phyloP scores from a whole-genome alignment of 2,888 invertebrate genomes.

The Deroplatys truncata region DNA sequence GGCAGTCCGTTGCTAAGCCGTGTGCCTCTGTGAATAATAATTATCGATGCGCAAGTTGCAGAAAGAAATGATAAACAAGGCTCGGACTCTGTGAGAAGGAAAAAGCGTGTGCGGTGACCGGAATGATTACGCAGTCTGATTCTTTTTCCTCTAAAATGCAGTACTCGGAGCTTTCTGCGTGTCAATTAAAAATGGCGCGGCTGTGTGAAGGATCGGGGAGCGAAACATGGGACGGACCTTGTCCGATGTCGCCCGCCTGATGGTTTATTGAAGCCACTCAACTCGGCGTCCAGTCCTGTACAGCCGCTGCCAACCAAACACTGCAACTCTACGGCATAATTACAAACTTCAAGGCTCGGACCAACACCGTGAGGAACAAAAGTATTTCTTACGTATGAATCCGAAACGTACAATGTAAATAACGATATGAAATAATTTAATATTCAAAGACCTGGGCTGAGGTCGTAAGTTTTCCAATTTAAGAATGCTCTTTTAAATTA shows the following conservation, averaged over 20 bases:
- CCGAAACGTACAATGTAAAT: too few relatives aligned
- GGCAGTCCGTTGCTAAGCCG: too few relatives aligned
- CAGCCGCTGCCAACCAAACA: neutral
- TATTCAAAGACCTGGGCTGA: too few relatives aligned
- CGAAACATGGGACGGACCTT: constrained; percentile 1
- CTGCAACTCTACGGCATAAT: neutral
- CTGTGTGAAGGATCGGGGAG: neutral
- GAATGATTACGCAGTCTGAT: neutral
- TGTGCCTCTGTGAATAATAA: neutral
- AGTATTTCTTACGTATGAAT: too few relatives aligned
- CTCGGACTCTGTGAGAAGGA: neutral
- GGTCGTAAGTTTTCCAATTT: too few relatives aligned
- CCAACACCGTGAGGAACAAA: too few relatives aligned
- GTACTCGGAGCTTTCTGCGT: neutral
- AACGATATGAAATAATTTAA: too few relatives aligned
- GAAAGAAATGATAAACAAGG: neutral
- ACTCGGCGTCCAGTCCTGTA: neutral
- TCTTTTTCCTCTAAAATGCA: neutral
- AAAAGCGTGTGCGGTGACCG: neutral
- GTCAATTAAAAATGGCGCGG: constrained; percentile 9
- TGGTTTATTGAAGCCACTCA: constrained; percentile 2
- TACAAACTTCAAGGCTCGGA: too few relatives aligned
- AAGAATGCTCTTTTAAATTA: too few relatives aligned
- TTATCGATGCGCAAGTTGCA: neutral
- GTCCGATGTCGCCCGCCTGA: constrained; percentile 5